Percentiles rank a stretch among this genome's conserved stretches.
Evolutionary conservation across 2,888 invertebrate genomes (phyloP).

Genomic region (Frankliniella intonsa): DNA sequence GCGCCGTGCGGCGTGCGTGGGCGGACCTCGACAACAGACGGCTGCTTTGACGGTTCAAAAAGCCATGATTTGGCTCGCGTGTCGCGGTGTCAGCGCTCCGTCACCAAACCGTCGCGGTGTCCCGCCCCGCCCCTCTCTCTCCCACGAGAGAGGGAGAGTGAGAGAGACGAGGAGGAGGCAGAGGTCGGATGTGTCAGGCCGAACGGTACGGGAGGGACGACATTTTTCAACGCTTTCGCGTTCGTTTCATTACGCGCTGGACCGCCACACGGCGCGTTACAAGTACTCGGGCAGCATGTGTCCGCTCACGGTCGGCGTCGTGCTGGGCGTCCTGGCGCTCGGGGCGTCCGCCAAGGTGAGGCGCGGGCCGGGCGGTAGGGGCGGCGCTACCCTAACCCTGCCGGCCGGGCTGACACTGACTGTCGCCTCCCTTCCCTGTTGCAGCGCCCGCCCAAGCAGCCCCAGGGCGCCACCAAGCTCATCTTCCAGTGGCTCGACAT

Average conservation of each 20-base stretch:
- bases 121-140: background rate
- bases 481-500: constrained; percentile 8
- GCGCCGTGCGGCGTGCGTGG: too few relatives aligned
- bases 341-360: background rate
- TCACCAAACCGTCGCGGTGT: background rate
- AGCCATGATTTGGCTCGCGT: too few relatives aligned
- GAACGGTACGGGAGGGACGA: too few relatives aligned
- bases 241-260: background rate
- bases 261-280: background rate
- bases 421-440: background rate
- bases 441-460: background rate
- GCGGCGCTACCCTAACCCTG: background rate
- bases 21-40: too few relatives aligned
- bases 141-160: background rate
- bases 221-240: too few relatives aligned
- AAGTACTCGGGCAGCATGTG: background rate
- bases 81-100: background rate
- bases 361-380: too few relatives aligned
- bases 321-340: background rate
- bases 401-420: background rate
- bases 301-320: background rate
- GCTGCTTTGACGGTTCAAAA: too few relatives aligned
- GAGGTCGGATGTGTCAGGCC: background rate
- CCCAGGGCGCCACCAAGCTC: background rate
- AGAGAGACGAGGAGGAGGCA: background rate